Evolutionary conservation across 2,797 vertebrate species (phyloP).

Genomic region (Hippocampus kuda): DNA sequence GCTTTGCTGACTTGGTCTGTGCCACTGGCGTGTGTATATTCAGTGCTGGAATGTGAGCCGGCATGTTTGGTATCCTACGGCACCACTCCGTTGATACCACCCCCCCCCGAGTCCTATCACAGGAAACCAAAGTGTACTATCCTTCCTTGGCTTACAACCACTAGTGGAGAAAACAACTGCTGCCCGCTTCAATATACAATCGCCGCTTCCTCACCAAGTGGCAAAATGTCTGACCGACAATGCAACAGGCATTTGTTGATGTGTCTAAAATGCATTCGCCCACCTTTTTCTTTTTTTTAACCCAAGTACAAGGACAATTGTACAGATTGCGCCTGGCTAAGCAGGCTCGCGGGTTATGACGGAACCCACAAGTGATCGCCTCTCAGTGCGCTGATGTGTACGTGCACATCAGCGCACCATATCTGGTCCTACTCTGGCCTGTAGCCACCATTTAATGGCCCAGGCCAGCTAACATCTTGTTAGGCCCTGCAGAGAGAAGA

Average conservation of each 20-base stretch:
- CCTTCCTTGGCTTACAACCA: conserved; percentile 10
- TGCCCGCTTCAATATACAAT: not conserved
- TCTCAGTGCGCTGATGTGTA: conserved; percentile 45
- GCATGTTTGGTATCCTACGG: conserved; percentile 35
- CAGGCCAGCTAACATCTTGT: conserved; percentile 93
- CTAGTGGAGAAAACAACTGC: not conserved
- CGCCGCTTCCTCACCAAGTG: not conserved
- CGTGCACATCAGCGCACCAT: conserved; percentile 53
- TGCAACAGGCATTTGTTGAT: not conserved
- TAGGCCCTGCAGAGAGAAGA: conserved; percentile 84
- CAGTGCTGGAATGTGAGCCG: conserved; percentile 41
- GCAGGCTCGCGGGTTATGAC: conserved; percentile 41
- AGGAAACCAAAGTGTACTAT: conserved; percentile 32
- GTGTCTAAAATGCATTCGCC: conserved; percentile 27
- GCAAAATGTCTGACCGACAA: not conserved
- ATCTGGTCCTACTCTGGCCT: conserved; percentile 83
- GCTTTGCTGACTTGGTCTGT: conserved; percentile 28
- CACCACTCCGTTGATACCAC: conserved; percentile 27
- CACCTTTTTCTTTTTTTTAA: conserved; percentile 30
- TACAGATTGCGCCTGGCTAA: conserved; percentile 40
- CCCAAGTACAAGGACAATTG: conserved; percentile 44
- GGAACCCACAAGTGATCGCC: conserved; percentile 48
- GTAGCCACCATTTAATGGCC: conserved; percentile 82
- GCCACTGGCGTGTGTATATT: conserved; percentile 20
- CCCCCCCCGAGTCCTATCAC: conserved; percentile 5